Conservation (phyloP, 2,113 vertebrate genomes). For the Anthoscopus minutus region DNA sequence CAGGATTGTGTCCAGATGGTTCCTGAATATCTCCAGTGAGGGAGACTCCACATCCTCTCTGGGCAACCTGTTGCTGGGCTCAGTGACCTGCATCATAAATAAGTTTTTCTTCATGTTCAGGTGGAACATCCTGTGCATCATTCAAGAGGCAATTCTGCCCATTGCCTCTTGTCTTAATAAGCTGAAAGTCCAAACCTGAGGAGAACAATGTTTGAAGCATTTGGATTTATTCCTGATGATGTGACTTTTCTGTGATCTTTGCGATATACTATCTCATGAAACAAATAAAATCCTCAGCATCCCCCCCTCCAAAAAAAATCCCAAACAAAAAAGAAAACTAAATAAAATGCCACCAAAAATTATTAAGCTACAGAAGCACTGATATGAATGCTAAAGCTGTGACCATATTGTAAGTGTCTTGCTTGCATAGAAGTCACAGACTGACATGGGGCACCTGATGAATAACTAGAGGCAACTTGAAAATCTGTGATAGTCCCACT, state of each 20-base stretch:
- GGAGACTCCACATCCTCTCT: not conserved
- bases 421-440: not conserved
- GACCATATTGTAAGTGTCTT: not conserved
- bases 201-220: not conserved
- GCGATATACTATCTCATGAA: not conserved
- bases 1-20: not conserved
- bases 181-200: not conserved
- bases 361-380: not conserved
- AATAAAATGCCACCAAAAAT: not conserved
- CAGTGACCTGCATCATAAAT: not conserved
- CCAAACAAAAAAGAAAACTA: not conserved
- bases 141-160: not conserved
- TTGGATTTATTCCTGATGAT: not conserved
- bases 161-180: not conserved
- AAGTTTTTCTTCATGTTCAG: not conserved
- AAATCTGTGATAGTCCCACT: not conserved
- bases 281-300: not conserved
- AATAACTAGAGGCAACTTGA: not conserved
- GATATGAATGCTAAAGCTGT: not conserved
- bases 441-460: not conserved
- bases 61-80: not conserved
- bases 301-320: fast-evolving
- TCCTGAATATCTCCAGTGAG: not conserved
- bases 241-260: not conserved
- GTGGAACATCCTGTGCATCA: not conserved